These are phyloP conservation scores for Drosophila eohydei DNA, from an alignment of 2,888 invertebrate genomes.

Conservation along the genomic window DNA sequence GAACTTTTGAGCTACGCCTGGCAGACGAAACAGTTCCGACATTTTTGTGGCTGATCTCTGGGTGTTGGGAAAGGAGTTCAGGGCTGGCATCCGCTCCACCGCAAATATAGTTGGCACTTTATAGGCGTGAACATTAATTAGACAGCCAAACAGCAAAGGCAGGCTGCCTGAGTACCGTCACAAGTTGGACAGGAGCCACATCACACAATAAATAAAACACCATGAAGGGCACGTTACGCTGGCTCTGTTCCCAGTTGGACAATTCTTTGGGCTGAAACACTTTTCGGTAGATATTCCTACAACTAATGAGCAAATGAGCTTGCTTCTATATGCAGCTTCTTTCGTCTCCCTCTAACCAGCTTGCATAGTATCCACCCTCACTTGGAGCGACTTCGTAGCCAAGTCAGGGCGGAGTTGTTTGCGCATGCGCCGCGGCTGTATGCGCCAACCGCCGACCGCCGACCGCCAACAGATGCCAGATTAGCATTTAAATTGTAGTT, in stretches of 20 bases:
- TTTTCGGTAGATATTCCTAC: slow-evolving; percentile 28
- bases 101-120: slow-evolving; percentile 69
- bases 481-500: slow-evolving; percentile 80
- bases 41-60: slow-evolving; percentile 57
- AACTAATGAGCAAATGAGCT: slow-evolving; percentile 68
- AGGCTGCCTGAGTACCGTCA: slow-evolving; percentile 29
- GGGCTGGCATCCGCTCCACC: slow-evolving; percentile 71
- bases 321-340: slow-evolving; percentile 33
- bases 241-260: slow-evolving; percentile 12
- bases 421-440: slow-evolving; percentile 62
- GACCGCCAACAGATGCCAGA: slow-evolving; percentile 76
- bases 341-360: not conserved
- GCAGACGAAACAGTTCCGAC: slow-evolving; percentile 35
- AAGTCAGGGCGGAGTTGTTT: slow-evolving; percentile 67
- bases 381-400: slow-evolving; percentile 34
- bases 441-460: slow-evolving; percentile 35
- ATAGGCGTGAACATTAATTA: slow-evolving; percentile 76
- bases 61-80: slow-evolving; percentile 36
- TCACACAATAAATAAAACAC: slow-evolving; percentile 63
- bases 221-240: slow-evolving; percentile 22
- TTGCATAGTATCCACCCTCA: slow-evolving; percentile 39
- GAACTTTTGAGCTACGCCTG: slow-evolving; percentile 56
- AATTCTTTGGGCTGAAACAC: slow-evolving; percentile 15
- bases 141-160: slow-evolving; percentile 49
- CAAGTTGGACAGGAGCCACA: slow-evolving; percentile 50